Evolutionary conservation across 2,888 invertebrate species (phyloP), one percentile per base, ranked within the genome.

Genomic region (Oligia strigilis): DNA sequence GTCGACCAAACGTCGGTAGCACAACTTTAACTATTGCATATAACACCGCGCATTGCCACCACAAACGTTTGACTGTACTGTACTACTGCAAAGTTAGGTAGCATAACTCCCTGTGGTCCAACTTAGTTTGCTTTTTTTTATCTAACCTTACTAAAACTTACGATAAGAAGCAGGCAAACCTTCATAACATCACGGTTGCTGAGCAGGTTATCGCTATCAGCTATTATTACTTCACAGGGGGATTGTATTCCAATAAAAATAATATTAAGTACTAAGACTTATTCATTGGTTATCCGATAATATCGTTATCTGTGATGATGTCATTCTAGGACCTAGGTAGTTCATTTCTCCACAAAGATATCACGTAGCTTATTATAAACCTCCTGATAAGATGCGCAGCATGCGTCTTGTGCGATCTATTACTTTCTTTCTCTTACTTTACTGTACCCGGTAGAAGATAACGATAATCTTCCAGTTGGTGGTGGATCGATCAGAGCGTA

Each of bases 291-390:
- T 52, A 43, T 52, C n/a, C 11, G 81, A 62, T 80, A 52, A 36
- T 14, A n/a, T 36, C 52, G 52, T 75, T 84, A 79, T 84, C 79
- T 72, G 14, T 4, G 55, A 58, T 83, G 74, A 78, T 58, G 84
- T 72, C 66, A 83, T 62, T 46, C 0, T 40, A 71, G 23, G 64
- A 13, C 49, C 40, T 43, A 46, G 69, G 29, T 43, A 14, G 70
- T 52, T 67, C 0, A 80, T 73, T 64, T 72, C n/a, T 64, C 13
- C 6, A 46, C 29, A 52, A 29, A 67, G 17, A 60, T 78, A 29
- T 52, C 73, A 82, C 65, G 73, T 76, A 82, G 11, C 8, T 49
- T 43, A 52, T 29, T 23, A 46, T 40, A 70, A 36, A 23, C 6
- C 9, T 64, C 8, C n/a, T n/a, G 77, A 58, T 66, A 65, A 19